Percentiles rank a stretch among this genome's conserved stretches.
Conservation (phyloP, 2,113 vertebrate species). For the Hystrix cristata region DNA sequence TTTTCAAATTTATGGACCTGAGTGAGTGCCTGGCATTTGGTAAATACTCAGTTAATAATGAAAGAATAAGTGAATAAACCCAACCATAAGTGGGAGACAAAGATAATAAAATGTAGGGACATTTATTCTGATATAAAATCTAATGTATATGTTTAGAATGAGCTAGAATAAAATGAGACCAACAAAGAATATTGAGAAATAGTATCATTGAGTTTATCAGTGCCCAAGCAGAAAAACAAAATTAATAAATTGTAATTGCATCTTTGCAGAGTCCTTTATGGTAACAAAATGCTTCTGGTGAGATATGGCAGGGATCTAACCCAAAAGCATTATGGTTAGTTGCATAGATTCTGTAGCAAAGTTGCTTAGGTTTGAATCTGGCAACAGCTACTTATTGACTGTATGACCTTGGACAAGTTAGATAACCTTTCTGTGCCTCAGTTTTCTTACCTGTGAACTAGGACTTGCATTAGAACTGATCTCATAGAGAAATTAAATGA, state of each 20-base stretch:
- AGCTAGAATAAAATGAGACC: constrained; percentile 3
- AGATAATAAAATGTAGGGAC: constrained; percentile 57
- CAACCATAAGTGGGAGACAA: constrained; percentile 29
- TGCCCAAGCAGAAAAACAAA: constrained; percentile 4
- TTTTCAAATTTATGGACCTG: constrained; percentile 54
- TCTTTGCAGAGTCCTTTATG: background rate
- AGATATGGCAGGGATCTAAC: background rate
- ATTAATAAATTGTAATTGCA: background rate
- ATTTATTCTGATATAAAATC: constrained; percentile 6
- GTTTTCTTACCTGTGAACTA: background rate
- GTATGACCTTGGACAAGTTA: background rate
- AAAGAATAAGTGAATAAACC: constrained; percentile 59
- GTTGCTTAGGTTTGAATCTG: background rate
- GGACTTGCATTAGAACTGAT: background rate
- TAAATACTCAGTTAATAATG: constrained; percentile 62
- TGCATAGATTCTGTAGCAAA: background rate
- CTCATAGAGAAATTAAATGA: background rate
- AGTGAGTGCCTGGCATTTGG: background rate
- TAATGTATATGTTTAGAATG: constrained; percentile 42
- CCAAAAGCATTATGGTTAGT: background rate
- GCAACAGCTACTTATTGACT: background rate
- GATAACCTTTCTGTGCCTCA: background rate
- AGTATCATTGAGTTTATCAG: background rate
- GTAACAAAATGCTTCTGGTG: background rate
- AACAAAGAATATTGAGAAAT: constrained; percentile 6